Conservation (phyloP, 2,888 invertebrate species). For the Dendrolimus houi region DNA sequence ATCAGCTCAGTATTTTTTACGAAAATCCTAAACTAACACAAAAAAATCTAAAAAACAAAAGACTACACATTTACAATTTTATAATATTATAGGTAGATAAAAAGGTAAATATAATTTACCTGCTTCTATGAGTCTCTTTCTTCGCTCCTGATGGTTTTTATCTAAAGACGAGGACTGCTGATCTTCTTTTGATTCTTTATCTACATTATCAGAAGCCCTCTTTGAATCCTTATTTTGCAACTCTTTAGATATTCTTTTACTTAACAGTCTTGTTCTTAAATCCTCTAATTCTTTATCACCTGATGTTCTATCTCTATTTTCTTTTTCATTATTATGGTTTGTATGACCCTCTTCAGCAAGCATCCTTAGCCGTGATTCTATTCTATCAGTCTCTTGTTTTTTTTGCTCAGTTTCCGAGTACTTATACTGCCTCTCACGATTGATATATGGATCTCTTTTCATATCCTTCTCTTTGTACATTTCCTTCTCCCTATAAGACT, state of each 20-base stretch:
- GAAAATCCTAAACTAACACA: no score
- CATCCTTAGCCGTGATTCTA: slow-evolving; percentile 55
- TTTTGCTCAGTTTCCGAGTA: slow-evolving; percentile 54
- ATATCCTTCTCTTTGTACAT: slow-evolving; percentile 50
- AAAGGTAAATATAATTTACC: slow-evolving; percentile 45
- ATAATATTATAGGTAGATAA: neutral
- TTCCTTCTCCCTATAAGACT: slow-evolving; percentile 49
- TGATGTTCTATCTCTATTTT: slow-evolving; percentile 61
- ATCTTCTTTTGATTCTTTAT: slow-evolving; percentile 56
- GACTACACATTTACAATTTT: neutral
- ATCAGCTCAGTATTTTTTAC: no score
- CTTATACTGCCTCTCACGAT: slow-evolving; percentile 55
- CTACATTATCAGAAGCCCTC: slow-evolving; percentile 60
- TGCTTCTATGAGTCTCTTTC: slow-evolving; percentile 82
- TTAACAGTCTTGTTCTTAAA: slow-evolving; percentile 82
- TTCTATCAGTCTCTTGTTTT: slow-evolving; percentile 50
- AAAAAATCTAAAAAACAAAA: no score
- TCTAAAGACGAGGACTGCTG: slow-evolving; percentile 47
- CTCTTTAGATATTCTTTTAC: slow-evolving; percentile 82
- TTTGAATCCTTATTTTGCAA: slow-evolving; percentile 67
- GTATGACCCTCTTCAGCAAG: slow-evolving; percentile 53
- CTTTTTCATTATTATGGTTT: slow-evolving; percentile 63
- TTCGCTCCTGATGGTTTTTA: slow-evolving; percentile 76
- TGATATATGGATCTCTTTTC: slow-evolving; percentile 47
- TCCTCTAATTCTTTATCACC: slow-evolving; percentile 83